Percentiles rank a stretch among this genome's conserved stretches.
Conservation (phyloP, 2,888 invertebrate genomes). For the Oeneis ivallda region DNA sequence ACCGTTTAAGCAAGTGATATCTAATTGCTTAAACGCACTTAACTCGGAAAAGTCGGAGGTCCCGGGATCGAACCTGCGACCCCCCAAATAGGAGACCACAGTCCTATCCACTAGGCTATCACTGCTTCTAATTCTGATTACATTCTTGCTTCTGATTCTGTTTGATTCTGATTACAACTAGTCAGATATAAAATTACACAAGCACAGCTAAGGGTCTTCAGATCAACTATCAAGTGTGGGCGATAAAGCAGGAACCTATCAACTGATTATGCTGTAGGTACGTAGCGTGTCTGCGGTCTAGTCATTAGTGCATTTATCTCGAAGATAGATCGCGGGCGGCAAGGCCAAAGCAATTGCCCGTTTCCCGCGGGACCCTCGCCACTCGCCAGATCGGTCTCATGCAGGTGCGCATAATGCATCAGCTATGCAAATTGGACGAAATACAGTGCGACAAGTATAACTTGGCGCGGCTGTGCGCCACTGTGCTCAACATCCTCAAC, state of each 20-base stretch:
- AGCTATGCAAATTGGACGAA: neutral
- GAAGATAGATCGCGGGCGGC: constrained; percentile 41
- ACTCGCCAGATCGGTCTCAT: constrained; percentile 26
- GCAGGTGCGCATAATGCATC: constrained; percentile 13
- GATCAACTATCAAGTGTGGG: neutral
- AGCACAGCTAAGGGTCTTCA: neutral
- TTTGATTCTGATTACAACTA: neutral
- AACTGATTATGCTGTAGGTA: constrained; percentile 21
- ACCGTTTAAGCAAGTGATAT: no score
- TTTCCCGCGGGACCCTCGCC: constrained; percentile 46
- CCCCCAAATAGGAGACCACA: no score
- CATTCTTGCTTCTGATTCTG: no score
- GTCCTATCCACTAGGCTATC: no score
- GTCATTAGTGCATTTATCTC: constrained; percentile 40
- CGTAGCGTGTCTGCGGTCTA: neutral
- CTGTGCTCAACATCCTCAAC: no score
- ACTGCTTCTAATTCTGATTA: no score
- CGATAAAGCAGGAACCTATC: constrained; percentile 27
- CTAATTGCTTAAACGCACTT: no score
- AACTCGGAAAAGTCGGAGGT: no score
- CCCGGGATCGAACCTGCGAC: no score
- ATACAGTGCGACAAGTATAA: no score
- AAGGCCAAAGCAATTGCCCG: constrained; percentile 49
- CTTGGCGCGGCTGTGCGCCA: no score
- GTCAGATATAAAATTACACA: neutral